A percentile compares a stretch with the other conserved stretches of the same genome.
Conservation (phyloP, 1,140 invertebrate genomes). For the Drosophila pallidifrons region DNA sequence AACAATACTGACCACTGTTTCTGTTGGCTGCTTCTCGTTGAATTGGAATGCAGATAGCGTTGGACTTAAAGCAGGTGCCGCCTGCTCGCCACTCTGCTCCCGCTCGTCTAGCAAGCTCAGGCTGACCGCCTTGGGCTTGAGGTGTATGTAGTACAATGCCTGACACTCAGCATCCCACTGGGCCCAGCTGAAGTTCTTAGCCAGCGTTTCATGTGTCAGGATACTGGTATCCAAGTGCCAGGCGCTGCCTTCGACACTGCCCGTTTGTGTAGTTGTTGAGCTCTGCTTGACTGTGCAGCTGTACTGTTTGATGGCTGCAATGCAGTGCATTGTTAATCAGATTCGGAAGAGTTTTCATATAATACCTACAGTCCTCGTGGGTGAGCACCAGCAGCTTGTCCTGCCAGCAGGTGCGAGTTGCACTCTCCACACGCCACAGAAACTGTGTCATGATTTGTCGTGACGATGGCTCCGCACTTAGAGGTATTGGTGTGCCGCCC, state of each 20-base stretch:
- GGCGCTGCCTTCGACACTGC: constrained; percentile 84
- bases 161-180: constrained; percentile 91
- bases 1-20: constrained; percentile 90
- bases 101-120: constrained; percentile 86
- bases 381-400: constrained; percentile 91
- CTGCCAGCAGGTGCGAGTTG: constrained; percentile 86
- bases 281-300: constrained; percentile 72
- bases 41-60: constrained; percentile 93
- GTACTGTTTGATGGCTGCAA: constrained; percentile 73
- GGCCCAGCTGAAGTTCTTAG: constrained; percentile 91
- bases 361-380: constrained; percentile 91
- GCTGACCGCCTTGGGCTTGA: constrained; percentile 88
- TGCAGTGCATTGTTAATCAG: background rate
- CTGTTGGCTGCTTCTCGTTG: constrained; percentile 92
- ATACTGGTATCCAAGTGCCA: constrained; percentile 86
- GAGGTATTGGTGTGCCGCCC: constrained; percentile 85
- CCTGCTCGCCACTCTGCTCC: constrained; percentile 82
- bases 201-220: constrained; percentile 88
- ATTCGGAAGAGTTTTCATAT: too few species aligned
- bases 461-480: constrained; percentile 82
- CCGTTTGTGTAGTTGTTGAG: constrained; percentile 59
- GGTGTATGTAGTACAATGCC: constrained; percentile 92
- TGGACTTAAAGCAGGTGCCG: constrained; percentile 85
- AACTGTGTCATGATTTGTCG: constrained; percentile 92
- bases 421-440: constrained; percentile 89